Evolutionary conservation across 2,888 invertebrate genomes (phyloP), one percentile per base, ranked within the genome.

Genomic region (Xestia rhomboidea): DNA sequence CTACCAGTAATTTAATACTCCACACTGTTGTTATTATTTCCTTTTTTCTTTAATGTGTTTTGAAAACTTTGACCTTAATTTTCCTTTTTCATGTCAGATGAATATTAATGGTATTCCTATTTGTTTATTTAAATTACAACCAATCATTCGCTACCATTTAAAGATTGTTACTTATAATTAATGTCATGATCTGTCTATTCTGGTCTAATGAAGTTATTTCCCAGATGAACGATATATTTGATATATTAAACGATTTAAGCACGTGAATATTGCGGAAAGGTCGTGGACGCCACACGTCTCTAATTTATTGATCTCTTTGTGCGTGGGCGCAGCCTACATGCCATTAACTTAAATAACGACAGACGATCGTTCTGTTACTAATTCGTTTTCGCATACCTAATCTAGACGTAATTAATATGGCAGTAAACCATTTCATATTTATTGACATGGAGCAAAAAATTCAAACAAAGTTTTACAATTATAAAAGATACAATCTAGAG

Each of bases 311-410:
- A 87, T 84, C 85, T 82, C 79, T 84, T 77, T 72, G 74, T 90
- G 93, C 92, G 94, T 93, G 84, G 94, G 94, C 92, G 93, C 94
- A 92, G 63, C 93, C 94, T 92, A 94, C 94, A 84, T 89, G 87
- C 90, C 86, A 90, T 90, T 91, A 89, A 88, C 84, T 88, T 79
- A 88, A 78, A 88, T 87, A 84, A 89, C 88, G 76, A 86, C 79
- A 78, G 84, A 81, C 85, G 87, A 87, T 86, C 87, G 87, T 83
- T 74, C 89, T 88, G 87, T 88, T 89, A 90, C 86, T 83, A 89
- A 90, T 91, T 86, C 84, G 85, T 88, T 88, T 90, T 91, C 84
- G 88, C 87, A 90, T 90, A 79, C 86, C 87, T 85, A 83, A 88
- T 87, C 85, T 73, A 86, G 80, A 81, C 57, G 84, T 82, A 87